Base-by-base conservation (phyloP, 2,888 invertebrate genomes). In the Acrobasis repandana region DNA sequence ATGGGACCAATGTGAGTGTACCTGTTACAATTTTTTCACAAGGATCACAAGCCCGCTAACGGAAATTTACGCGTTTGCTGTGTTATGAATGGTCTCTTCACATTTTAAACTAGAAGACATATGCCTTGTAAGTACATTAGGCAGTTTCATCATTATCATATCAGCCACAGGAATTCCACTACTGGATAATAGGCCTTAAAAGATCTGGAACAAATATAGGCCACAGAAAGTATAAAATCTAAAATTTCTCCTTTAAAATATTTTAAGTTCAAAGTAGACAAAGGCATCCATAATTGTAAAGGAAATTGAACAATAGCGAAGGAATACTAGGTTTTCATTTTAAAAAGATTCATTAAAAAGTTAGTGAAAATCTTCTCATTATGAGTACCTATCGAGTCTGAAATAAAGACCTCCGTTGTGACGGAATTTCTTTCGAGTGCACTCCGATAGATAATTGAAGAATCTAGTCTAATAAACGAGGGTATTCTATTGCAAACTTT, bases 281-380 rank as follows among this genome's bases (percentile, higher is more conserved):
- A 74, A 72, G 68, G 67, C 67, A 61, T 64, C 67, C 72, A 52
- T 63, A 72, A 70, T 66, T 69, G 71, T 65, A 74, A 72, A 68
- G 68, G 70, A 70, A 67, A 67, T 69, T 70, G 72, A 68, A 72
- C 72, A 77, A 73, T 70, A 70, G 72, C 66, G 61, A 68, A 71
- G 71, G 71, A 74, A 73, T 69, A 71, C 70, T 68, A 73, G 67
- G 74, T 75, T 73, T 72, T 69, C 67, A 67, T 69, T 71, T 69
- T 62, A 71, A 72, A 76, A 75, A 72, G 75, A 74, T 78, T 80
- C 78, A 79, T 82, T 80, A 80, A 75, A 75, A 79, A 77, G 72
- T 79, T 75, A 68, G 65, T 48, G 66, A 67, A 72, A 74, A 67
- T 65, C 72, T 70, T 71, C 73, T 76, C 76, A 79, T 81, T 82